Evolutionary conservation across 2,888 invertebrate species (phyloP).

Genomic region (Tipula confusa): DNA sequence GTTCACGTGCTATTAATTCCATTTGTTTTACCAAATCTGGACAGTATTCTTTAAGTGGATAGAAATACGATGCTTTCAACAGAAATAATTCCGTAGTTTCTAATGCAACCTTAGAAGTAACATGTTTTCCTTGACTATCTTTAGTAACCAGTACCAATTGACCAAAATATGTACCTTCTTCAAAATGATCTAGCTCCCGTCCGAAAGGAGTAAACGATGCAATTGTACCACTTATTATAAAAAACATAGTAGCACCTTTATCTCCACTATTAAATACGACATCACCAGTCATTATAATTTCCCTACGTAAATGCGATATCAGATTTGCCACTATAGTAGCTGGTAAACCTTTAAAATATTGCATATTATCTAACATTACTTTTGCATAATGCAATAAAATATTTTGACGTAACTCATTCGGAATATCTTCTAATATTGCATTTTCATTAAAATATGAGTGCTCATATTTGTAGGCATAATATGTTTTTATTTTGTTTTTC

Average conservation of each 20-base stretch:
- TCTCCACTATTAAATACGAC: background rate
- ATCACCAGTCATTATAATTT: background rate
- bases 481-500: background rate
- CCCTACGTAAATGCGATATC: background rate
- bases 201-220: background rate
- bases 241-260: background rate
- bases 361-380: background rate
- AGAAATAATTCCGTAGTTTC: background rate
- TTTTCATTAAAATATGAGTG: background rate
- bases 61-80: background rate
- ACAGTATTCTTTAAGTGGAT: background rate
- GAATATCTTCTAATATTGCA: background rate
- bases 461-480: background rate
- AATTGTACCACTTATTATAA: background rate
- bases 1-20: background rate
- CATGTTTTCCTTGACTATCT: background rate
- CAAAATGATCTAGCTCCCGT: background rate
- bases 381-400: background rate
- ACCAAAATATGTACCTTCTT: background rate
- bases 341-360: background rate
- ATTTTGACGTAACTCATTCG: background rate
- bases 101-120: background rate
- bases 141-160: background rate
- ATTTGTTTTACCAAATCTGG: background rate
- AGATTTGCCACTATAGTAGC: background rate